Evolutionary conservation across 2,888 invertebrate species (phyloP).

Genomic region (Sinodicranocentrus sp.): DNA sequence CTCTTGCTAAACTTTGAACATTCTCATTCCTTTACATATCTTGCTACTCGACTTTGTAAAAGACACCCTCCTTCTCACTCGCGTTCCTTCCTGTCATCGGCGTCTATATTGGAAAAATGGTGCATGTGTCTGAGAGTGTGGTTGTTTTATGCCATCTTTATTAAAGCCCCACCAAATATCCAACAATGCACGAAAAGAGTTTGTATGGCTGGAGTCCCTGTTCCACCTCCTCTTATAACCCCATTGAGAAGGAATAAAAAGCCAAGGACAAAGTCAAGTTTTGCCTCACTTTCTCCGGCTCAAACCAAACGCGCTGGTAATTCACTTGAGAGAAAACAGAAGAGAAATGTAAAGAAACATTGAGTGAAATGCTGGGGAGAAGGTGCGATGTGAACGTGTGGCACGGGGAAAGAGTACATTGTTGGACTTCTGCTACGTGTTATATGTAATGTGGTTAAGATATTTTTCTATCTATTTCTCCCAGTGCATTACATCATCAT

Average conservation of each 20-base stretch:
- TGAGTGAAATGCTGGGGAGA: slow-evolving; percentile 7
- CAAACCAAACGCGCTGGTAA: slow-evolving; percentile 41
- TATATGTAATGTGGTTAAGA: not conserved
- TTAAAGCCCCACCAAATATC: not conserved
- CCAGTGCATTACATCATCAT: not conserved
- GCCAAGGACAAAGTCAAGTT: slow-evolving; percentile 52
- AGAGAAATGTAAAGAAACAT: slow-evolving; percentile 17
- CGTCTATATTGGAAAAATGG: too few species aligned
- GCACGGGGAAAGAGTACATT: not conserved
- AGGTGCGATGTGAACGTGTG: slow-evolving; percentile 2
- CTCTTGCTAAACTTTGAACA: slow-evolving; percentile 47
- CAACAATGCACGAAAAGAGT: not conserved
- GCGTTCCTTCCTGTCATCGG: too few species aligned
- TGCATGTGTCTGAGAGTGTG: not conserved
- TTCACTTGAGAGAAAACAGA: slow-evolving; percentile 60
- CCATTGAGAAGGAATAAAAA: slow-evolving; percentile 33
- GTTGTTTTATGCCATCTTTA: not conserved
- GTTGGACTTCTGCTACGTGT: not conserved
- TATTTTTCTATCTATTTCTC: too few species aligned
- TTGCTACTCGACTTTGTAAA: not conserved
- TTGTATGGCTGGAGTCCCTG: not conserved
- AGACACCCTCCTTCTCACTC: not conserved
- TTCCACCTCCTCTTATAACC: slow-evolving; percentile 35
- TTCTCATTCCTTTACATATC: slow-evolving; percentile 11
- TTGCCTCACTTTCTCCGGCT: slow-evolving; percentile 44